Evolutionary conservation across 2,113 vertebrate species (phyloP), one percentile per base, ranked within the genome.

Genomic region (Papio anubis): DNA sequence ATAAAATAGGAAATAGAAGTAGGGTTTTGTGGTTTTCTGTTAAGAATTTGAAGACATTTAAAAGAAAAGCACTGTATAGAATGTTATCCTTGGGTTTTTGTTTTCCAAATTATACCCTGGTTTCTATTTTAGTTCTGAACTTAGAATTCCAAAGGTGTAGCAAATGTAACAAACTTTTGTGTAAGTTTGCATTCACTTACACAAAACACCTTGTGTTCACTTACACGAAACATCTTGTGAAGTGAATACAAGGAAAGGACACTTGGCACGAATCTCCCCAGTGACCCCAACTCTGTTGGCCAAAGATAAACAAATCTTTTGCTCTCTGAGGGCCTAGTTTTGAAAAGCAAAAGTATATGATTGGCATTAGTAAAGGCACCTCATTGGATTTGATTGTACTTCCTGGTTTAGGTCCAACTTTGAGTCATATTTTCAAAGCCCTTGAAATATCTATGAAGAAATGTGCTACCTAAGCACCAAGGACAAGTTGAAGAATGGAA

Each of bases 11-110:
- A 68, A 80, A 16, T 40, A 72, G 35, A 80, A 87, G 59, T 68
- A 52, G 30, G 35, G 43, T 79, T 90, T 76, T 57, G 23, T 97
- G 86, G 18, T 61, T 57, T 32, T 89, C 73, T 94, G 5, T 95
- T 89, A 91, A 79, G 81, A 94, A 94, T 94, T 32, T 94, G 52
- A 82, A 40, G 43, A 97, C 66, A 64, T 88, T 97, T 96, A 48
- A 96, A 83, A 52, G 35, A 91, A 91, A 81, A 87, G 3, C 16
- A 30, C 27, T 82, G 2, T 16, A 35, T 75, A 40, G 40, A 92
- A 61, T 96, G 20, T 59, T 93, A 61, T 64, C 48, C 8, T 75
- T 68, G 35, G 8, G 8, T 68, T 90, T 96, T 82, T 87, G n/a
- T 61, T 96, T 90, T 84, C 40, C 82, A 43, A 88, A 52, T 86